phyloP scores from a whole-genome alignment of 2,888 invertebrate genomes.

The Heterodera filipjevi region DNA sequence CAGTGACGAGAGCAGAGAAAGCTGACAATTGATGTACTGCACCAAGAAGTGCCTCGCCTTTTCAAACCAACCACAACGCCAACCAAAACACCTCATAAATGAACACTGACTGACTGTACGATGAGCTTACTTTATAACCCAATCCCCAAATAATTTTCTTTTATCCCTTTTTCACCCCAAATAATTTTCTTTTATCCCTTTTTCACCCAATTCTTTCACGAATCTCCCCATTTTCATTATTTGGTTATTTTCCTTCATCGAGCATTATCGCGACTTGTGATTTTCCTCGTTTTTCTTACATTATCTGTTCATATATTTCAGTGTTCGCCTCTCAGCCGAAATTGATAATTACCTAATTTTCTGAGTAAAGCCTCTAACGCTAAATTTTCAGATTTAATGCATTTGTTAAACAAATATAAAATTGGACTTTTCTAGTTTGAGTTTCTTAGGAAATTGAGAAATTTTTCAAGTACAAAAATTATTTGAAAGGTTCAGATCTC shows the following conservation, averaged over 20 bases:
- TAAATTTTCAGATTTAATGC: too few relatives aligned
- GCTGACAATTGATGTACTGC: not conserved
- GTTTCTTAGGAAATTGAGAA: too few relatives aligned
- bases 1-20: constrained; percentile 25
- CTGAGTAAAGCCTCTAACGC: too few relatives aligned
- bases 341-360: too few relatives aligned
- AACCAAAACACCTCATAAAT: not conserved
- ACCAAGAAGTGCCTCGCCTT: not conserved
- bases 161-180: not conserved
- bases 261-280: not conserved
- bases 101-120: not conserved
- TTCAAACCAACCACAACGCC: not conserved
- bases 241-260: not conserved
- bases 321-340: not conserved
- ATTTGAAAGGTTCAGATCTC: too few relatives aligned
- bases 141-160: too few relatives aligned
- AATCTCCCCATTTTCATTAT: not conserved
- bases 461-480: too few relatives aligned
- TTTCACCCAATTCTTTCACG: not conserved
- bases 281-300: not conserved
- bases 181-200: not conserved
- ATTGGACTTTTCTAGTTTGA: too few relatives aligned
- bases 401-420: too few relatives aligned
- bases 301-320: not conserved
- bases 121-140: not conserved